Evolutionary conservation across 1,140 invertebrate species (phyloP).

Genomic region (Antheraea pernyi): DNA sequence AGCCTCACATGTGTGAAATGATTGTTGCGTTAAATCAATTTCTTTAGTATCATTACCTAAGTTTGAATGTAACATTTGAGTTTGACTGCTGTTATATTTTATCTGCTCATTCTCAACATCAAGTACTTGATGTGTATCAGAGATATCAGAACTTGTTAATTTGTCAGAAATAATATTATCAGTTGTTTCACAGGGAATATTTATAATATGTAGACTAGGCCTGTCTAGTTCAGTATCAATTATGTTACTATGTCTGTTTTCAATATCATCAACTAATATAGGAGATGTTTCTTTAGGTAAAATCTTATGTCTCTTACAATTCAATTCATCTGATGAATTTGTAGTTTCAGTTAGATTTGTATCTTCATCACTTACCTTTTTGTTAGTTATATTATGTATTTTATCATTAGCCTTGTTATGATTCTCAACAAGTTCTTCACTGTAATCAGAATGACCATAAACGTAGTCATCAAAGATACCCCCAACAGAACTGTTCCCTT

Average conservation of each 20-base stretch:
- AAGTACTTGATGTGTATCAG: no score
- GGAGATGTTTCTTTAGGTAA: neutral
- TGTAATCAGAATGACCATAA: constrained; percentile 27
- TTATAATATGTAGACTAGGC: neutral
- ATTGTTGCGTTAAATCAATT: constrained; percentile 56
- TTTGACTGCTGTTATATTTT: neutral
- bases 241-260: neutral
- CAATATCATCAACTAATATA: neutral
- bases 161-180: neutral
- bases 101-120: neutral
- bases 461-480: constrained; percentile 33
- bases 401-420: neutral
- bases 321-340: neutral
- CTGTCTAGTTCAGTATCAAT: neutral
- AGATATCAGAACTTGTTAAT: neutral
- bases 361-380: neutral
- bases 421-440: constrained; percentile 15
- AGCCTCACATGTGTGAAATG: constrained; percentile 14
- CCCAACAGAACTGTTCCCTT: neutral
- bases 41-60: constrained; percentile 13
- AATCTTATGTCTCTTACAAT: neutral
- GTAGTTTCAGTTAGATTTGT: neutral
- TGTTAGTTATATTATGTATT: constrained; percentile 6
- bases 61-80: neutral
- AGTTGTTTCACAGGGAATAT: neutral